These are phyloP conservation scores for Lacanobia wlatinum DNA, from an alignment of 2,888 invertebrate genomes.

Conservation along the genomic window DNA sequence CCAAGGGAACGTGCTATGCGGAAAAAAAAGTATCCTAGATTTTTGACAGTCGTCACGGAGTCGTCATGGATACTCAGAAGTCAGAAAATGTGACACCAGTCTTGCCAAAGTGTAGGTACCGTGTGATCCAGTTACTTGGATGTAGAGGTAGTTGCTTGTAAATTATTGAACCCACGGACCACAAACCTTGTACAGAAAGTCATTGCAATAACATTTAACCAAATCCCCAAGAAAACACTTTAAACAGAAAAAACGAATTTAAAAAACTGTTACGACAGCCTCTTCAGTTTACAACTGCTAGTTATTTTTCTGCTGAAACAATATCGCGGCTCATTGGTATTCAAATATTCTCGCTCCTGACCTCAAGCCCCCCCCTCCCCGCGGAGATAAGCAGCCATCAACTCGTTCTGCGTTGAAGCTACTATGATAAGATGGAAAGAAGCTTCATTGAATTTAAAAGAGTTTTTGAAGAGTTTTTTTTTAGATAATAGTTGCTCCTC, in stretches of 20 bases:
- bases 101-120: too few relatives aligned
- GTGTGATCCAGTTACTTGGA: too few relatives aligned
- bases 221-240: not conserved
- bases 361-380: constrained; percentile 28
- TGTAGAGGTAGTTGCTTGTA: too few relatives aligned
- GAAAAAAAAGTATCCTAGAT: too few relatives aligned
- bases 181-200: too few relatives aligned
- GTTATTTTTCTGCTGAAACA: constrained; percentile 49
- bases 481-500: too few relatives aligned
- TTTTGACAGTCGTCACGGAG: too few relatives aligned
- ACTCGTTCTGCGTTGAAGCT: constrained; percentile 21
- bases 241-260: constrained; percentile 1
- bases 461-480: not conserved
- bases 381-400: constrained; percentile 40
- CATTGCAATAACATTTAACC: constrained; percentile 8
- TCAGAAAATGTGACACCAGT: too few relatives aligned
- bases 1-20: too few relatives aligned
- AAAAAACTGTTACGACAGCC: constrained; percentile 20
- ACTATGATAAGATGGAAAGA: not conserved
- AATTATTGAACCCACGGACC: too few relatives aligned
- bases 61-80: too few relatives aligned
- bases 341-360: constrained; percentile 56
- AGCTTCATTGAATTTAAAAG: constrained; percentile 14
- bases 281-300: constrained; percentile 13
- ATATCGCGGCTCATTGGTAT: constrained; percentile 58